These are phyloP conservation scores for Emydoidea blandingii DNA, from an alignment of 2,797 vertebrate genomes.

Conservation along the genomic window DNA sequence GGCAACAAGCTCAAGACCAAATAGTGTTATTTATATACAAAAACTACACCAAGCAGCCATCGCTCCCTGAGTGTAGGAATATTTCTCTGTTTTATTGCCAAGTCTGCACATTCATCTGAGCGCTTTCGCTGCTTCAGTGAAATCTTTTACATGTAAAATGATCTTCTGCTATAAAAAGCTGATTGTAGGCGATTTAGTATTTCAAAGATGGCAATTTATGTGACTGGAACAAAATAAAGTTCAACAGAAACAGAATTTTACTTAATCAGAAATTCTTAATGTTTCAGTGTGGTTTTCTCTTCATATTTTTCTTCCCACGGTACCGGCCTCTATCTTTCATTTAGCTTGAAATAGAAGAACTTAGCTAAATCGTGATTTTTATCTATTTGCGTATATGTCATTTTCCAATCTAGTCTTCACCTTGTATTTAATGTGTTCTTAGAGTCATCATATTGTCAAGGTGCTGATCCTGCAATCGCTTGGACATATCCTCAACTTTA, in stretches of 20 bases:
- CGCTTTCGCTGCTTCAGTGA: slow-evolving; percentile 64
- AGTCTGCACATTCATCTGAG: slow-evolving; percentile 41
- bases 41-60: slow-evolving; percentile 34
- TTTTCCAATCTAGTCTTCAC: slow-evolving; percentile 16
- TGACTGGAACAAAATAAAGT: slow-evolving; percentile 78
- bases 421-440: slow-evolving; percentile 3
- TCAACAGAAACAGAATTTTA: slow-evolving; percentile 75
- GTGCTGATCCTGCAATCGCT: not conserved
- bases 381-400: not conserved
- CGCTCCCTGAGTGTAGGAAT: slow-evolving; percentile 4
- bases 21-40: slow-evolving; percentile 51
- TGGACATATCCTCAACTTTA: not conserved
- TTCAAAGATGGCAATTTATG: slow-evolving; percentile 78
- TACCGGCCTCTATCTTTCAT: slow-evolving; percentile 65
- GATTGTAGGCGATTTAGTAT: slow-evolving; percentile 71
- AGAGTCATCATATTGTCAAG: not conserved
- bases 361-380: slow-evolving; percentile 53
- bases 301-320: slow-evolving; percentile 48
- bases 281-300: slow-evolving; percentile 56
- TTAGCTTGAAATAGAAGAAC: slow-evolving; percentile 64
- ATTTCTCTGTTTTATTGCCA: slow-evolving; percentile 42
- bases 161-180: slow-evolving; percentile 71
- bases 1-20: slow-evolving; percentile 10
- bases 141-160: slow-evolving; percentile 76
- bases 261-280: slow-evolving; percentile 71